Percentiles rank a stretch among this genome's conserved stretches.
These are phyloP conservation scores for Phyllopteryx taeniolatus DNA, from an alignment of 2,113 vertebrate genomes.

Conservation along the genomic window DNA sequence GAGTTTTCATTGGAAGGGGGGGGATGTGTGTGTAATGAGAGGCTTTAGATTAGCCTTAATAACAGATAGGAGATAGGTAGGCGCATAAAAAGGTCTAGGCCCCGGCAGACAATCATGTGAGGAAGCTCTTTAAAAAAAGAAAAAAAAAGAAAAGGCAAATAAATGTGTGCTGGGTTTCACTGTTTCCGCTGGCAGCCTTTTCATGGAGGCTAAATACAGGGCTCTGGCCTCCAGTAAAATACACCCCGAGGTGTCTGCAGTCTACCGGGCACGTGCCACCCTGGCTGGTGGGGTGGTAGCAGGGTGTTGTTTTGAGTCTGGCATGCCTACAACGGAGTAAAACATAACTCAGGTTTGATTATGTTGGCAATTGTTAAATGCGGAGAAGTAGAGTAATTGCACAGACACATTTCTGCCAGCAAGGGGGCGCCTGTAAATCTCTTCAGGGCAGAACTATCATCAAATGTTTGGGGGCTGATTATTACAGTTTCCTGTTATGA, in stretches of 20 bases:
- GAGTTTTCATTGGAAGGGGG: slow-evolving; percentile 48
- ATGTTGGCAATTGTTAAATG: neutral
- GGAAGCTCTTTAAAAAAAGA: slow-evolving; percentile 60
- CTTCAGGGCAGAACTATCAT: too few species aligned
- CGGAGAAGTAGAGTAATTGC: neutral
- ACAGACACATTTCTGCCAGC: neutral
- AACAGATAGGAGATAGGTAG: slow-evolving; percentile 71
- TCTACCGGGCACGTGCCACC: slow-evolving; percentile 26
- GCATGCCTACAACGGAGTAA: slow-evolving; percentile 1
- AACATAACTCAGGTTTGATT: neutral
- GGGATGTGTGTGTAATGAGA: slow-evolving; percentile 60
- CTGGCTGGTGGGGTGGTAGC: neutral
- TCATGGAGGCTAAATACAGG: slow-evolving; percentile 72
- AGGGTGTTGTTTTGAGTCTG: slow-evolving; percentile 12
- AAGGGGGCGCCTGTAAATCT: neutral
- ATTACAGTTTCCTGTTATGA: too few species aligned
- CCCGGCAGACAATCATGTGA: slow-evolving; percentile 70
- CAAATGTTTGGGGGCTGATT: too few species aligned
- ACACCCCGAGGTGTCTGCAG: slow-evolving; percentile 48
- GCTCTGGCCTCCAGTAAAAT: slow-evolving; percentile 64
- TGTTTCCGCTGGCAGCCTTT: slow-evolving; percentile 66
- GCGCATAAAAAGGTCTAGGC: slow-evolving; percentile 61
- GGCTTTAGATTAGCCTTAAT: slow-evolving; percentile 69
- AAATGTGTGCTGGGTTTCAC: slow-evolving; percentile 66
- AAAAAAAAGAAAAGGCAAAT: slow-evolving; percentile 61